These are phyloP conservation scores for Lagodon rhomboides DNA, from an alignment of 2,797 vertebrate species.

Conservation along the genomic window DNA sequence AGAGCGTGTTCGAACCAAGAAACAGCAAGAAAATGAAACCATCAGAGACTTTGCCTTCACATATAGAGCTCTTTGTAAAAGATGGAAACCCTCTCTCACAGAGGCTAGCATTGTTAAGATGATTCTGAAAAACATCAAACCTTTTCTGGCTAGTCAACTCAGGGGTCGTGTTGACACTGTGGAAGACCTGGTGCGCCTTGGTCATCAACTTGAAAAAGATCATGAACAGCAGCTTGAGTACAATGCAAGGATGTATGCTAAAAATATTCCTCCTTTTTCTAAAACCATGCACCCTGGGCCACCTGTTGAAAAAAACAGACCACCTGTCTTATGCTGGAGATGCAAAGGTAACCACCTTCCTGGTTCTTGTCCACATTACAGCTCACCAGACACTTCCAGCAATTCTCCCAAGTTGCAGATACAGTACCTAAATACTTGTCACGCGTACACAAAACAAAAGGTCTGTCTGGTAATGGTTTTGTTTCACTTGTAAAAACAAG, in stretches of 20 bases:
- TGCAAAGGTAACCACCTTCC: neutral
- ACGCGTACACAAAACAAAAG: too few relatives aligned
- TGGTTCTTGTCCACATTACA: neutral
- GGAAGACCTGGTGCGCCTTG: neutral
- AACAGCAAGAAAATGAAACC: neutral
- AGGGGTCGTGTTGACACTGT: constrained; percentile 6
- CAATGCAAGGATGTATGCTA: neutral
- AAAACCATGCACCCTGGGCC: neutral
- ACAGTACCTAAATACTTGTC: neutral
- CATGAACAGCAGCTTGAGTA: neutral
- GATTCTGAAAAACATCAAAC: constrained; percentile 12
- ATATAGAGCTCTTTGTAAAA: constrained; percentile 6
- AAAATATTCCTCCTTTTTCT: neutral
- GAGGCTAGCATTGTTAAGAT: neutral
- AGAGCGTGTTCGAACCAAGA: neutral
- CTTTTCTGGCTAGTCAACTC: neutral
- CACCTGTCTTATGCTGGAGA: neutral
- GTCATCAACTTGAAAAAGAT: neutral
- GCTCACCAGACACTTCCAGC: neutral
- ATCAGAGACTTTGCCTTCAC: constrained; percentile 9
- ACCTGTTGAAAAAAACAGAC: neutral
- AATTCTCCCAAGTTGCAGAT: neutral
- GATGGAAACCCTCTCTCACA: neutral
- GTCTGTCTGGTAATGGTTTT: too few relatives aligned
- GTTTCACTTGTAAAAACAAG: too few relatives aligned